A percentile compares a stretch with the other conserved stretches of the same genome.
Evolutionary conservation across 2,113 vertebrate species (phyloP).

Genomic region (Vidua chalybeata): DNA sequence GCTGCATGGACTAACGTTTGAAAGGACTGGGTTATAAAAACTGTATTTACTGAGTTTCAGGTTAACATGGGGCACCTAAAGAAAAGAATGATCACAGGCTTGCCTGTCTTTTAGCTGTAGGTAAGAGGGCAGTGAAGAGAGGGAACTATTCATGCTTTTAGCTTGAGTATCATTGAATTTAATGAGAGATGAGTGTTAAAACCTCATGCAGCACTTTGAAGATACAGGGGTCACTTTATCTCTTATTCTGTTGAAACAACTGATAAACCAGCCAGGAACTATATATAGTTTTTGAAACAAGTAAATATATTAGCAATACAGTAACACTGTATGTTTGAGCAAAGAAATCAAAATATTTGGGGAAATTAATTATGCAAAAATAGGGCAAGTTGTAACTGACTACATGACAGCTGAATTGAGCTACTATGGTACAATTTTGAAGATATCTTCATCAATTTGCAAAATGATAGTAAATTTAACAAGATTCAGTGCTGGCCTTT

Average conservation of each 20-base stretch:
- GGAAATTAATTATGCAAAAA: neutral
- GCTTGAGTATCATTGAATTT: slow-evolving; percentile 15
- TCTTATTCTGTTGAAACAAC: neutral
- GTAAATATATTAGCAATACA: neutral
- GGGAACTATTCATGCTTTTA: slow-evolving; percentile 9
- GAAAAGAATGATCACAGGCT: slow-evolving; percentile 42
- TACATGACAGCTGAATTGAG: neutral
- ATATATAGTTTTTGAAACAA: neutral
- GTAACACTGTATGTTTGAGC: neutral
- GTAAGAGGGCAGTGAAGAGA: neutral
- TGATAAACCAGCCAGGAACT: neutral
- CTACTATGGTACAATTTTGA: neutral
- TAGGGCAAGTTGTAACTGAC: neutral
- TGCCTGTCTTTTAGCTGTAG: neutral
- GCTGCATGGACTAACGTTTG: neutral
- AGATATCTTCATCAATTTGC: neutral
- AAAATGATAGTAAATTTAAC: neutral
- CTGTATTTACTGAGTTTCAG: slow-evolving; percentile 32
- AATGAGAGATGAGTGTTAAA: slow-evolving; percentile 32
- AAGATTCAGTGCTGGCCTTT: neutral
- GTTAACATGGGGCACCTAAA: neutral
- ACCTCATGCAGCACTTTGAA: neutral
- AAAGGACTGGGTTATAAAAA: slow-evolving; percentile 17
- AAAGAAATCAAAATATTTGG: neutral
- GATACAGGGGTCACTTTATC: neutral